These are phyloP conservation scores for Pristionchus japonicus DNA, from an alignment of 2,888 invertebrate species.

Conservation along the genomic window DNA sequence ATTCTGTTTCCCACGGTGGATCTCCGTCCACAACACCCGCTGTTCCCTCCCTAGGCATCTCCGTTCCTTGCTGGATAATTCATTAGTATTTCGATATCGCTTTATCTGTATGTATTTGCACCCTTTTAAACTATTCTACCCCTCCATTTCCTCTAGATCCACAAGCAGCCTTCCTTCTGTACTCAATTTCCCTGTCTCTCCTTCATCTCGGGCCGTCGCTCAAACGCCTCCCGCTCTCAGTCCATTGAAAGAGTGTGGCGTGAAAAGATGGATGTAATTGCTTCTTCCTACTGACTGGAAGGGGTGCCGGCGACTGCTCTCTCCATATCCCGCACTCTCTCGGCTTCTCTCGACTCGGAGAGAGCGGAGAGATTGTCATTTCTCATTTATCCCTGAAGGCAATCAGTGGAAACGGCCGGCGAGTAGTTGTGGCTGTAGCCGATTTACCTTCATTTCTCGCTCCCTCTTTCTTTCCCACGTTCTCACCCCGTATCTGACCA, in stretches of 20 bases:
- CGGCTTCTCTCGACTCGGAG: not conserved
- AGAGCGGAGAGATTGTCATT: not conserved
- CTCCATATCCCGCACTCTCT: conserved; percentile 22
- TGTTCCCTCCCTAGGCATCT: not conserved
- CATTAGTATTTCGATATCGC: not conserved
- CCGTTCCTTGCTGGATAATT: not conserved
- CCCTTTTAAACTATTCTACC: too few species aligned
- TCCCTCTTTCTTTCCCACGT: not conserved
- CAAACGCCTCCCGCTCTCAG: not conserved
- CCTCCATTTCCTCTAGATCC: not conserved
- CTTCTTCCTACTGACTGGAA: conserved; percentile 18
- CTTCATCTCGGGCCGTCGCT: too few species aligned
- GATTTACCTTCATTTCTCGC: not conserved
- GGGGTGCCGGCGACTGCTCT: not conserved
- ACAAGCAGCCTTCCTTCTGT: not conserved
- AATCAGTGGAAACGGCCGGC: conserved; percentile 3
- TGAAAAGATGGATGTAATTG: conserved; percentile 43
- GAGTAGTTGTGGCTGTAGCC: not conserved
- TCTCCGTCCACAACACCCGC: not conserved
- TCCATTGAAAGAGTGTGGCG: not conserved
- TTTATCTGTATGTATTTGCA: too few species aligned
- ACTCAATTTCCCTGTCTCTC: too few species aligned
- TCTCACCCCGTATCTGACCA: not conserved
- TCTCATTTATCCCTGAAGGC: conserved; percentile 19
- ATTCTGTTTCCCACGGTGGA: not conserved